Evolutionary conservation across 2,797 vertebrate species (phyloP).

Genomic region (Sphenopsis melanotis): DNA sequence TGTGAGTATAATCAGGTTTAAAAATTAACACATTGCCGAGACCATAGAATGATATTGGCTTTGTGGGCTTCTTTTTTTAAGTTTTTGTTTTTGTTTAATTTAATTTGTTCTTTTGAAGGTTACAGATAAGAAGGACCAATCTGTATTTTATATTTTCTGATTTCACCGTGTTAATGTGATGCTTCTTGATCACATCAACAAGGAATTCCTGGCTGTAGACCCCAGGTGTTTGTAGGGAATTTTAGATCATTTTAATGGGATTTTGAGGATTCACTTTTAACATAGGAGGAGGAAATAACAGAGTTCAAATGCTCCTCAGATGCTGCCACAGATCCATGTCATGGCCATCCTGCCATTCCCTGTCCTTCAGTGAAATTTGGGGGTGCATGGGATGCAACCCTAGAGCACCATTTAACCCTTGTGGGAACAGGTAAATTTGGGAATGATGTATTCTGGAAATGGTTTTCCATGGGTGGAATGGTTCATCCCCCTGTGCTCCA

Average conservation of each 20-base stretch:
- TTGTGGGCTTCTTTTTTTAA: fast-evolving
- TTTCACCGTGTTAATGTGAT: background rate
- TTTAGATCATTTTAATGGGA: background rate
- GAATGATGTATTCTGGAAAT: background rate
- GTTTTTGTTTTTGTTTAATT: too few relatives aligned
- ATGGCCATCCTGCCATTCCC: background rate
- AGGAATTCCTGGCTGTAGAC: background rate
- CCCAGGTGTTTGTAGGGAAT: background rate
- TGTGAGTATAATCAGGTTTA: background rate
- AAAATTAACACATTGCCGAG: background rate
- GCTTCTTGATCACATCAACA: background rate
- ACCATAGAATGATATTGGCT: background rate
- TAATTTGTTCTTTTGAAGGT: background rate
- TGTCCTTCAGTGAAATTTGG: background rate
- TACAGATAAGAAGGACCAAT: background rate
- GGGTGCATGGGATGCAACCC: background rate
- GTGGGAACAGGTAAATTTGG: background rate
- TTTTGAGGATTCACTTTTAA: background rate
- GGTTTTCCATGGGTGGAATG: background rate
- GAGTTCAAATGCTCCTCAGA: background rate
- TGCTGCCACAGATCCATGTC: background rate
- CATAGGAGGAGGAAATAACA: fast-evolving
- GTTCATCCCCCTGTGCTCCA: too few relatives aligned
- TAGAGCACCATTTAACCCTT: fast-evolving
- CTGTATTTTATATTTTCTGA: background rate